Conservation (phyloP, 30 jellyfish, hydroid and myxozoan species). For the Chrysaora quinquecirrha region DNA sequence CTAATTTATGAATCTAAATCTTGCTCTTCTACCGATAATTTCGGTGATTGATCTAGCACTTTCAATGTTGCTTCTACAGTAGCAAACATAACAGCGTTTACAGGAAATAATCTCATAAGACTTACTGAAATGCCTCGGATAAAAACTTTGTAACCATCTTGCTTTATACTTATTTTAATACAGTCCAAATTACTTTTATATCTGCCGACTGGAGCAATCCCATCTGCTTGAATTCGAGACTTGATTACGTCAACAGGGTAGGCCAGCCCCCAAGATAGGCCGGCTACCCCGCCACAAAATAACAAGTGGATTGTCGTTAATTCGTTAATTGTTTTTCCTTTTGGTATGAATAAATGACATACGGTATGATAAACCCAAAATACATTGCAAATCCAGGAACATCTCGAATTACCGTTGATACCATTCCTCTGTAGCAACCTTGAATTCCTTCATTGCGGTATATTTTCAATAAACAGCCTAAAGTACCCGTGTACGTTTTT, state of each 20-base stretch:
- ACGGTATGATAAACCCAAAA: conserved; percentile 62
- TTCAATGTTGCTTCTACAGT: conserved; percentile 70
- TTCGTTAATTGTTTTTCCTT: conserved; percentile 37
- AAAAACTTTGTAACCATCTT: conserved; percentile 79
- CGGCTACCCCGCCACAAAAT: conserved; percentile 92
- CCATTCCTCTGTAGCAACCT: conserved; percentile 80
- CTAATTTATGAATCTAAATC: too few relatives aligned
- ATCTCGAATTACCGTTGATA: conserved; percentile 79
- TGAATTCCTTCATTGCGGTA: conserved; percentile 70
- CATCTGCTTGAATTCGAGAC: conserved; percentile 93
- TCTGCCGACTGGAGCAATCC: conserved; percentile 64
- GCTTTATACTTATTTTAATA: conserved; percentile 19
- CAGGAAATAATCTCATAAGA: conserved; percentile 88
- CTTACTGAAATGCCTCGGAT: conserved; percentile 77
- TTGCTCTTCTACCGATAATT: too few relatives aligned
- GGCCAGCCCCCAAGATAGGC: conserved; percentile 84
- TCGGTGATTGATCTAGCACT: too few relatives aligned
- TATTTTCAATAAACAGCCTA: conserved; percentile 63
- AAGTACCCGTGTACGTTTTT: conserved; percentile 54
- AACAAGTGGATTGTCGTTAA: conserved; percentile 34
- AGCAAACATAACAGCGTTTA: conserved; percentile 85
- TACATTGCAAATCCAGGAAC: conserved; percentile 88
- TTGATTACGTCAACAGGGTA: conserved; percentile 95
- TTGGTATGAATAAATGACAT: conserved; percentile 34
- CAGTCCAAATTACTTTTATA: conserved; percentile 64